These are phyloP conservation scores for Lissocephala sabroskyi DNA, from an alignment of 2,888 invertebrate species.

Conservation along the genomic window DNA sequence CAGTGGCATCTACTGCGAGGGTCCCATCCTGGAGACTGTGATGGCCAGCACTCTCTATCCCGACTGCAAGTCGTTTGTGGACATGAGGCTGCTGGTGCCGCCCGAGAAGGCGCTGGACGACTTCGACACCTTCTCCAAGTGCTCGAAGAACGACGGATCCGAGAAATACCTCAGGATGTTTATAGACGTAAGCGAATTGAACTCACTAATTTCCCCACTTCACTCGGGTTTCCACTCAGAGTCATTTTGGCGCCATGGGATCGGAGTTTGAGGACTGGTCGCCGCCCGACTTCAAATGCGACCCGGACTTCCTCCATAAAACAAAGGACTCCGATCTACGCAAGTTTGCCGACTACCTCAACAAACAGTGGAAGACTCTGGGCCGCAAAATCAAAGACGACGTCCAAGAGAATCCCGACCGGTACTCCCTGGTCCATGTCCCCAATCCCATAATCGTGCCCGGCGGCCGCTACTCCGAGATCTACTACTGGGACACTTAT, in stretches of 20 bases:
- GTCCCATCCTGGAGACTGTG: conserved; percentile 83
- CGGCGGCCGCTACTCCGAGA: conserved; percentile 90
- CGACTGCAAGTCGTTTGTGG: conserved; percentile 92
- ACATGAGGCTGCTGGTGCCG: conserved; percentile 83
- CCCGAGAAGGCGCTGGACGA: conserved; percentile 78
- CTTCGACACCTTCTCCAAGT: conserved; percentile 78
- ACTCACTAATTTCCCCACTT: no score
- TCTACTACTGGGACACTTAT: conserved; percentile 96
- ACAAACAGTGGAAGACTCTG: conserved; percentile 82
- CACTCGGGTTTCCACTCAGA: no score
- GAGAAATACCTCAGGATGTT: no score
- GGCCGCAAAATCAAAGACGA: conserved; percentile 83
- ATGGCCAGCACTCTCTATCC: conserved; percentile 85
- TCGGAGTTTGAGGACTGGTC: conserved; percentile 81
- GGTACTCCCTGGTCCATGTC: conserved; percentile 90
- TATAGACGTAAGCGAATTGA: no score
- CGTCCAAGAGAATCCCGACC: conserved; percentile 78
- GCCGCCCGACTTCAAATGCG: conserved; percentile 82
- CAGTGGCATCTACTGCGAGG: conserved; percentile 90
- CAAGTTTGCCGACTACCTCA: conserved; percentile 81
- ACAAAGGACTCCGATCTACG: conserved; percentile 81
- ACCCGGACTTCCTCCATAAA: conserved; percentile 80
- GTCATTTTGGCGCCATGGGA: conserved; percentile 77
- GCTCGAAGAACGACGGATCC: no score
- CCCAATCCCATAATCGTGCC: conserved; percentile 89